Evolutionary conservation across 2,113 vertebrate genomes (phyloP).

Genomic region (Psittacula cyanocephala): DNA sequence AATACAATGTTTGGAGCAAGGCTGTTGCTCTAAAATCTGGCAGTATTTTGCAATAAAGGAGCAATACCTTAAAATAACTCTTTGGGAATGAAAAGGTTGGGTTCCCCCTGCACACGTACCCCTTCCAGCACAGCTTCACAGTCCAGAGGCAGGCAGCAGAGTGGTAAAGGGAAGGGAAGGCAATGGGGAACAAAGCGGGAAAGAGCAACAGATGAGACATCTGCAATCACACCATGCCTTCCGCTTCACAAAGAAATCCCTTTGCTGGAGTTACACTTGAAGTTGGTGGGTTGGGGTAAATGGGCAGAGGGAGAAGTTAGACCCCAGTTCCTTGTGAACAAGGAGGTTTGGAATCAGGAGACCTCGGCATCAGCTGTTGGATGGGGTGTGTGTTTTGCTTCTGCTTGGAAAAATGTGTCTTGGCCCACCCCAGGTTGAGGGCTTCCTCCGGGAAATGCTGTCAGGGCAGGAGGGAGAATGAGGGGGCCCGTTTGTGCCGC

Average conservation of each 20-base stretch:
- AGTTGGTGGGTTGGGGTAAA: not conserved
- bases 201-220: not conserved
- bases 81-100: not conserved
- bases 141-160: not conserved
- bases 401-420: not conserved
- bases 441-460: fast-evolving
- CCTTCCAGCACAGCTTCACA: not conserved
- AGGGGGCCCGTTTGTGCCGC: not conserved
- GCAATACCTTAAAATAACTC: not conserved
- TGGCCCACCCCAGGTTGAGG: not conserved
- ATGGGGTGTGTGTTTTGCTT: not conserved
- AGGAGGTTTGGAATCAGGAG: not conserved
- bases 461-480: not conserved
- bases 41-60: not conserved
- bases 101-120: fast-evolving
- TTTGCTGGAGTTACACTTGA: not conserved
- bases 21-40: not conserved
- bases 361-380: not conserved
- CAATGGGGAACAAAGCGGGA: not conserved
- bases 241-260: not conserved
- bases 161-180: not conserved
- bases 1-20: not conserved
- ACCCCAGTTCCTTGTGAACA: not conserved
- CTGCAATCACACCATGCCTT: not conserved
- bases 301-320: not conserved